Evolutionary conservation across 35 echinoderm and acorn worm genomes (phyloP).

Genomic region (Patiria miniata): DNA sequence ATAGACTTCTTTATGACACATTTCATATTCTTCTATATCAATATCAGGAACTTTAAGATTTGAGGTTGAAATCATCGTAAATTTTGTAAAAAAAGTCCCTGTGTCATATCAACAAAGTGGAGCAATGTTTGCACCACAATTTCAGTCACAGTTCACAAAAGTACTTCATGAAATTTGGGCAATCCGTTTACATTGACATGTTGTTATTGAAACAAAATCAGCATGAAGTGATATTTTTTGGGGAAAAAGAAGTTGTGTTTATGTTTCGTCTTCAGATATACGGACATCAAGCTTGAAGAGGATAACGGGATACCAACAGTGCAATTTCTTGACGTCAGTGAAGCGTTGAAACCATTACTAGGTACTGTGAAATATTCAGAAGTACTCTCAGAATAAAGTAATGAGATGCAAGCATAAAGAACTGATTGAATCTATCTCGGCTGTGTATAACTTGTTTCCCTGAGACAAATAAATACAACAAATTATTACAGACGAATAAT

Average conservation of each 20-base stretch:
- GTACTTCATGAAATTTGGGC: too few relatives aligned
- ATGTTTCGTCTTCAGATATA: neutral
- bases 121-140: too few relatives aligned
- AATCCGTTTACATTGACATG: too few relatives aligned
- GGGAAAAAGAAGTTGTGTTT: neutral
- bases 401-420: neutral
- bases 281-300: neutral
- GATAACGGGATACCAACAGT: neutral
- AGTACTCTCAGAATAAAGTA: neutral
- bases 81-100: too few relatives aligned
- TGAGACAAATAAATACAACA: neutral
- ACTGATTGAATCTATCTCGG: neutral
- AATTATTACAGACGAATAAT: neutral
- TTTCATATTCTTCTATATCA: too few relatives aligned
- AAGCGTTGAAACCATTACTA: neutral
- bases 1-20: too few relatives aligned
- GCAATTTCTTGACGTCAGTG: neutral
- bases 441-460: neutral
- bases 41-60: too few relatives aligned
- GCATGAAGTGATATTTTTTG: neutral
- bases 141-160: too few relatives aligned
- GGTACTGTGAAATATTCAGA: neutral
- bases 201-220: neutral
- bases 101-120: too few relatives aligned
- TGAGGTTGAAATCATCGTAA: too few relatives aligned